These are phyloP conservation scores for Catharus minimus DNA, from an alignment of 2,113 vertebrate genomes.

Conservation along the genomic window DNA sequence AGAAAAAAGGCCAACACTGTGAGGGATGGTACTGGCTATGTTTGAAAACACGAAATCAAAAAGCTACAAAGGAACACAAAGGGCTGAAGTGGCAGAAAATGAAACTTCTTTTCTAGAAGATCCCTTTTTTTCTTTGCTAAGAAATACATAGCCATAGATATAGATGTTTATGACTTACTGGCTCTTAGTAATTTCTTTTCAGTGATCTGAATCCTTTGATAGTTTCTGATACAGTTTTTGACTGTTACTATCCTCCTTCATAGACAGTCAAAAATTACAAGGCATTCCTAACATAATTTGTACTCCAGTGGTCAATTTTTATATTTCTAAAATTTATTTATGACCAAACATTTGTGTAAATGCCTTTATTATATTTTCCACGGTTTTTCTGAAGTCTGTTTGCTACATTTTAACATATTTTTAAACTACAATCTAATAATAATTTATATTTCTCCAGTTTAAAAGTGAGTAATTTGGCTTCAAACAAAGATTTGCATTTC, in stretches of 20 bases:
- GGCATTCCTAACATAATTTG: neutral
- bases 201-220: neutral
- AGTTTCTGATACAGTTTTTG: neutral
- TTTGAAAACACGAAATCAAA: neutral
- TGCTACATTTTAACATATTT: neutral
- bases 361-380: neutral
- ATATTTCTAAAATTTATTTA: neutral
- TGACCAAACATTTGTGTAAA: neutral
- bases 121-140: neutral
- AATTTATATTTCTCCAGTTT: neutral
- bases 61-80: neutral
- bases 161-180: neutral
- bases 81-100: neutral
- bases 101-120: neutral
- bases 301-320: neutral
- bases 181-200: neutral
- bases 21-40: neutral
- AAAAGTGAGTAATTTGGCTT: neutral
- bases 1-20: neutral
- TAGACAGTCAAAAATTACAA: neutral
- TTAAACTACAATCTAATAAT: neutral
- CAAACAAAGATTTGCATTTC: neutral
- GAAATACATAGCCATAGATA: neutral
- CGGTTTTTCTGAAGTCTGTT: neutral
- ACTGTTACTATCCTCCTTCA: neutral